Base-by-base conservation (phyloP, 2,797 vertebrate genomes). In the Holocentrus rufus region DNA sequence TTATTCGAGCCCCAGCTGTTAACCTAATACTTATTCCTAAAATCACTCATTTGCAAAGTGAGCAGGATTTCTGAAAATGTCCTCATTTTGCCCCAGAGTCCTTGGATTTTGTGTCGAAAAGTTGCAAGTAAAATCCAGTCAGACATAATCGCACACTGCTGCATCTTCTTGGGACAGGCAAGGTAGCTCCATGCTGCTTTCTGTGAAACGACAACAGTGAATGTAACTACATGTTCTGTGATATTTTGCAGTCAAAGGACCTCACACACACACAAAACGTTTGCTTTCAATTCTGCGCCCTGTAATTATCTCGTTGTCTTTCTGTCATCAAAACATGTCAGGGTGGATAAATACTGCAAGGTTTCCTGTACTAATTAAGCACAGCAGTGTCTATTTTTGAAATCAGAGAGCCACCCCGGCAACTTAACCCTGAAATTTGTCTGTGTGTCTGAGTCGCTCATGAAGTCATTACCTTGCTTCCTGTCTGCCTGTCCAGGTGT, bases 231-330 rank as follows among this genome's bases (percentile, higher is more conserved):
- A 31, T 52, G 69, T 15, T 17, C 14, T 76, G 34, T 65, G 57
- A 53, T 64, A 50, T 62, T 80, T 77, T 54, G 56, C 62, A 65
- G 9, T 49, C 14, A 3, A 72, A 62, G 3, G 8, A 10, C 13
- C 47, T 46, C 63, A 54, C 72, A 80, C 66, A 68, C 67, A 64
- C 23, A 4, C 30, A n/a, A n/a, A n/a, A n/a, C 50, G 66, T 78
- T 31, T 60, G 22, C 74, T 79, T 76, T 65, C 39, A 58, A 60
- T 65, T 44, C 64, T 36, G 23, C 17, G 50, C 70, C 49, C 5
- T 78, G 58, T 76, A 65, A 79, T 83, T 60, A 65, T 64, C n/a
- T 15, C 15, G 42, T 39, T n/a, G 39, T 79, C 49, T 65, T 39
- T 23, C 63, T 76, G 68, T 69, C 63, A 64, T 75, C 31, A 53